Conservation (phyloP, 2,113 vertebrate genomes). For the Myanophis thanlyinensis region DNA sequence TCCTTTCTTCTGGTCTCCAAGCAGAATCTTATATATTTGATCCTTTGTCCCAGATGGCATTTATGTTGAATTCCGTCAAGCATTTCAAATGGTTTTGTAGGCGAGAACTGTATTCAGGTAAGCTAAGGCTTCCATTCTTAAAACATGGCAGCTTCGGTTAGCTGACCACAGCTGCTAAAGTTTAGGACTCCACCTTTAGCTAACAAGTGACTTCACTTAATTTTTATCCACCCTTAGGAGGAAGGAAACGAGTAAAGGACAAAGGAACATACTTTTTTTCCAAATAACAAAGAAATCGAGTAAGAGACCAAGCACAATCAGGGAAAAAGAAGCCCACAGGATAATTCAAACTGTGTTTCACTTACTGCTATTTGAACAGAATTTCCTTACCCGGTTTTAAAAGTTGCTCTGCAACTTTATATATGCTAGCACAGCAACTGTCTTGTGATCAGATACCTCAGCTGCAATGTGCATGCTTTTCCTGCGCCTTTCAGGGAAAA, state of each 20-base stretch:
- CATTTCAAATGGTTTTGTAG: not conserved
- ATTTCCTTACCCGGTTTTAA: not conserved
- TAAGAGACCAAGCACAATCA: not conserved
- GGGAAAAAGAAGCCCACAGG: not conserved
- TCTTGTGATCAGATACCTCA: not conserved
- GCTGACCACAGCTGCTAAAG: not conserved
- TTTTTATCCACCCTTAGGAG: not conserved
- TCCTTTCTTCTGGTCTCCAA: not conserved
- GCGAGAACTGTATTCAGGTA: not conserved
- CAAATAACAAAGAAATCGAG: not conserved
- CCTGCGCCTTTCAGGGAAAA: not conserved
- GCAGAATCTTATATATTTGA: not conserved
- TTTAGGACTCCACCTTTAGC: not conserved
- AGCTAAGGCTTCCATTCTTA: not conserved
- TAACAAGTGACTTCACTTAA: not conserved
- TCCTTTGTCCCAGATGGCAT: not conserved
- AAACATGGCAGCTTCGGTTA: not conserved
- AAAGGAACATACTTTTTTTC: not conserved
- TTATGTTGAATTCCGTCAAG: not conserved
- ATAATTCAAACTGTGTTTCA: not conserved
- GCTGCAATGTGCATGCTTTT: not conserved
- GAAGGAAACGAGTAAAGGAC: not conserved
- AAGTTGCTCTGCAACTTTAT: not conserved
- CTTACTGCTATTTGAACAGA: not conserved
- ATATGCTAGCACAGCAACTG: not conserved